Base-by-base conservation (phyloP, 2,888 invertebrate genomes). In the Panopea generosa region DNA sequence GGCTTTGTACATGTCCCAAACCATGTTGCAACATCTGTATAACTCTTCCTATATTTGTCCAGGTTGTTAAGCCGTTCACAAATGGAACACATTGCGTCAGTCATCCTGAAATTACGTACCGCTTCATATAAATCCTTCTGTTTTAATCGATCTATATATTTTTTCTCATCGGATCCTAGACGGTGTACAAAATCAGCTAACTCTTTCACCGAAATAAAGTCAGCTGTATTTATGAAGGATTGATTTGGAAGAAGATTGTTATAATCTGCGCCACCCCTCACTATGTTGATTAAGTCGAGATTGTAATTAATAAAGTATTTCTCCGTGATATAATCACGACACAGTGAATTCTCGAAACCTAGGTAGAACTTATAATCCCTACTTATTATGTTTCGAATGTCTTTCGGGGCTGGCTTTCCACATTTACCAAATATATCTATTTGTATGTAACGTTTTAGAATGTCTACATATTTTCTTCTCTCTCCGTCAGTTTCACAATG, bases 181-280 rank as follows among this genome's bases (percentile, higher is more conserved):
- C 63, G 16, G 2, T 50, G 38, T 18, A 78, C 20, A 40, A 45
- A 75, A 7, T 63, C 11, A 0, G 62, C 65, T 16, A 82, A 38
- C 3, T 40, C 81, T 69, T 85, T 74, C 0, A 90, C 83, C 3
- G 82, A 77, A 3, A 77, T 52, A 65, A 90, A 92, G 26, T 86
- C 84, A 3, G 83, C 77, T 0, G 88, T 90, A 71, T 91, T 84
- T 53, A 92, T 91, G 77, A 84, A 91, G 2, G 91, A 89, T 18
- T 80, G 81, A 18, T 81, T 77, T 0, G 92, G 92, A 1, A 87
- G 83, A 4, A 87, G 67, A n/a, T 29, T 16, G 1, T 77, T 74
- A 63, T 92, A 91, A 67, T 91, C 83, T 0, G 84, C 86, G 11
- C 85, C 78, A 0, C 91, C 91, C 52, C 87, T 86, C 1, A 90